Base-by-base conservation (phyloP, 1,140 invertebrate genomes). In the Leucophenga varia region DNA sequence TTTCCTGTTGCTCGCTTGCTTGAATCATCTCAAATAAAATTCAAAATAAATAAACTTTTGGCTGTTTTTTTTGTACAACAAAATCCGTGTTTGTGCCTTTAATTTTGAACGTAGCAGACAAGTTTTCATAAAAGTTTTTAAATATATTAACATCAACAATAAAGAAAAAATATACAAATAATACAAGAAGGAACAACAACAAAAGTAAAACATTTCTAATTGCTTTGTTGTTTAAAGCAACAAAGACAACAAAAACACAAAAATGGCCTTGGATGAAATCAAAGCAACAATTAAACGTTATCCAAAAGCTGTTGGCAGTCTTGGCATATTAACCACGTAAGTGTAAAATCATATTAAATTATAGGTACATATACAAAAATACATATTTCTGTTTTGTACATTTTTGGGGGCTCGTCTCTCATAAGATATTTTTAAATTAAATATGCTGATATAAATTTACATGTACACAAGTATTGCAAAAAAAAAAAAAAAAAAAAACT, bases 251-350 rank as follows among this genome's bases (percentile, higher is more conserved):
- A 51, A 49, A 55, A 42, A 47, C 32, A 46, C 21, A 46, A 30
- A 16, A 51, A 50, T 68, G 64, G 60, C 64, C 64, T 60, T 68
- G 40, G 64, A 68, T 50, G 60, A 68, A 49, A 54, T 68, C 17
- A 68, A 60, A 52, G 38, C 52, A 47, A 68, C 57, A 34, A 20
- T 72, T 41, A 52, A 61, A 44, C 68, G 69, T 55, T 58, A 69
- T 56, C 59, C 59, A 32, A 72, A 72, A 47, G 47, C 68, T 46
- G 37, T 70, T 4, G 69, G 69, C 37, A 53, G 69, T 43, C 51
- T 72, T 55, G 69, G 69, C 38, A 54, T 72, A 14, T 52, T 72
- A 28, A 72, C 64, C 47, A 64, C 69, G 69, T 72, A 64, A 72
- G 69, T 52, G 44, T 16, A 46, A 20, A 3, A 41, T 3, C 8